These are phyloP conservation scores for Epicauta chinensis DNA, from an alignment of 1,140 invertebrate genomes.

Conservation along the genomic window DNA sequence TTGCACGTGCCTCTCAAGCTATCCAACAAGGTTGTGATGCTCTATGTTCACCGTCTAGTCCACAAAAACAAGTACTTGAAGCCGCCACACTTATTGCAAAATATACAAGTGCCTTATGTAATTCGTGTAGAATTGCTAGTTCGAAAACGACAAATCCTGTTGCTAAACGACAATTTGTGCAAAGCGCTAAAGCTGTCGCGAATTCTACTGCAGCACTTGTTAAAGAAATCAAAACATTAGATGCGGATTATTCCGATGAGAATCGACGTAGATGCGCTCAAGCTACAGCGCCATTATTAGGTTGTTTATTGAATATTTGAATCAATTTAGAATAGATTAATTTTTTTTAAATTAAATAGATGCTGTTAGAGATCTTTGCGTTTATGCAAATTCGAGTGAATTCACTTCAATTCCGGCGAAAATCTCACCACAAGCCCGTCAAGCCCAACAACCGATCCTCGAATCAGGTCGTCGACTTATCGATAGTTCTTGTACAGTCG, in stretches of 20 bases:
- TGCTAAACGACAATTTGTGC: conserved; percentile 94
- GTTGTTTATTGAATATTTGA: conserved; percentile 17
- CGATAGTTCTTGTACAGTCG: conserved; percentile 83
- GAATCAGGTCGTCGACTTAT: conserved; percentile 74
- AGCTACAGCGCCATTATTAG: conserved; percentile 79
- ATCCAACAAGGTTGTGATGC: conserved; percentile 84
- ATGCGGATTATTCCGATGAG: conserved; percentile 72
- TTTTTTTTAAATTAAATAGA: conserved; percentile 44
- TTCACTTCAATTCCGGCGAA: conserved; percentile 88
- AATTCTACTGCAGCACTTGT: conserved; percentile 92
- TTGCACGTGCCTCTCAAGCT: conserved; percentile 79
- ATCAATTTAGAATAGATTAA: not conserved
- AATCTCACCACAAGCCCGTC: conserved; percentile 71
- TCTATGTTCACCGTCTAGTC: conserved; percentile 66
- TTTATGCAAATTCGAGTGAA: conserved; percentile 89
- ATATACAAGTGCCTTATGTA: conserved; percentile 92
- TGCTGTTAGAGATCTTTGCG: conserved; percentile 87
- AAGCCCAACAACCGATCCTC: conserved; percentile 82
- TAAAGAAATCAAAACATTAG: conserved; percentile 89
- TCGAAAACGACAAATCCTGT: conserved; percentile 88
- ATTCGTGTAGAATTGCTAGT: conserved; percentile 88
- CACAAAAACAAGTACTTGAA: conserved; percentile 81
- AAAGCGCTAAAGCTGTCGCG: conserved; percentile 95
- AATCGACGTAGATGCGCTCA: conserved; percentile 70
- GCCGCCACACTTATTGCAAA: conserved; percentile 93